These are phyloP conservation scores for Ephestia elutella DNA, from an alignment of 1,140 invertebrate species.

Conservation along the genomic window DNA sequence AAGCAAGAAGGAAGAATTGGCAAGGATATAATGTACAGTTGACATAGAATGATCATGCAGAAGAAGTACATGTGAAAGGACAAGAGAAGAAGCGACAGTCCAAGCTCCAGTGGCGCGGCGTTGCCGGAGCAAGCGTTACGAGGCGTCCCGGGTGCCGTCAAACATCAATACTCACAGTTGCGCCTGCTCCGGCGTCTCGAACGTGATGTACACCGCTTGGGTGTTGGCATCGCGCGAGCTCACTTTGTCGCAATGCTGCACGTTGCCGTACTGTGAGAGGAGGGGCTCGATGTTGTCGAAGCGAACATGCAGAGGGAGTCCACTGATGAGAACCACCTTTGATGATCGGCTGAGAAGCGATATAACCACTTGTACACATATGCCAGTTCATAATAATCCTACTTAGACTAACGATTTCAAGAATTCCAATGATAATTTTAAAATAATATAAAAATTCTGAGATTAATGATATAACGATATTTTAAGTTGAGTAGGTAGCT, in stretches of 20 bases:
- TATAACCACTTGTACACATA: slow-evolving; percentile 39
- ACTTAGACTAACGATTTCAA: not conserved
- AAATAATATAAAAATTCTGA: not conserved
- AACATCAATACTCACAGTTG: slow-evolving; percentile 84
- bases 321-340: slow-evolving; percentile 91
- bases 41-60: slow-evolving; percentile 16
- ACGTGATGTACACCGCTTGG: slow-evolving; percentile 88
- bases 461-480: no score
- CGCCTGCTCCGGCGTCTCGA: slow-evolving; percentile 90
- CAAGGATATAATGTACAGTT: slow-evolving; percentile 12
- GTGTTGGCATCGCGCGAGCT: slow-evolving; percentile 84
- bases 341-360: slow-evolving; percentile 81
- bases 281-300: slow-evolving; percentile 90
- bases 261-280: slow-evolving; percentile 84
- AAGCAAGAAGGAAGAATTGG: slow-evolving; percentile 6
- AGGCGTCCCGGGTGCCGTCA: slow-evolving; percentile 15
- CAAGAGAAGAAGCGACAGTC: slow-evolving; percentile 26
- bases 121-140: not conserved
- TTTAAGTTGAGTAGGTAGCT: no score
- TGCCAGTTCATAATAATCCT: slow-evolving; percentile 8
- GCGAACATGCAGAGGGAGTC: slow-evolving; percentile 85
- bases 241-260: slow-evolving; percentile 90
- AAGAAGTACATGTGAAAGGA: slow-evolving; percentile 18
- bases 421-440: no score
- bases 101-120: slow-evolving; percentile 21